A percentile compares a stretch with the other conserved stretches of the same genome.
These are phyloP conservation scores for Tetragonisca angustula DNA, from an alignment of 2,888 invertebrate species.

Conservation along the genomic window DNA sequence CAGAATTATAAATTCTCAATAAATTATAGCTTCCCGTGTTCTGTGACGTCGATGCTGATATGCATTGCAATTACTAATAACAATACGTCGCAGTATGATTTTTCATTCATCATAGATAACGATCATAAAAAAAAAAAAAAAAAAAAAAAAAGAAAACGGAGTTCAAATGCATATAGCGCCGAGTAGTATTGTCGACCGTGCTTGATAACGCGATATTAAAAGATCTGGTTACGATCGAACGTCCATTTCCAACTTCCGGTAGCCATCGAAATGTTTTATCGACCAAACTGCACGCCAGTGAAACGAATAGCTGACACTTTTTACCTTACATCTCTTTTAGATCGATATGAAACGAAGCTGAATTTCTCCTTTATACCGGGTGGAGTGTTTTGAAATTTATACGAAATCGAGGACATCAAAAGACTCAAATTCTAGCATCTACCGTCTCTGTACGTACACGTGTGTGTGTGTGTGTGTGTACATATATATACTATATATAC, in stretches of 20 bases:
- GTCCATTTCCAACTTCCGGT: not conserved
- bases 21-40: not conserved
- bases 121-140: not conserved
- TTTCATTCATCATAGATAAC: not conserved
- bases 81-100: not conserved
- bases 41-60: not conserved
- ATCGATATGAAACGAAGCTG: not conserved
- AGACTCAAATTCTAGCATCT: not conserved
- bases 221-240: not conserved
- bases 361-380: not conserved
- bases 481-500: too few relatives aligned
- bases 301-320: slow-evolving; percentile 5
- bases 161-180: not conserved
- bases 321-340: not conserved
- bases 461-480: too few relatives aligned
- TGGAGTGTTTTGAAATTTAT: not conserved
- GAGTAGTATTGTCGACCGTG: not conserved
- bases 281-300: not conserved
- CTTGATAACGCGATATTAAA: not conserved
- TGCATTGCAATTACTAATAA: not conserved
- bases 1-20: too few relatives aligned
- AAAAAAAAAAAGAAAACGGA: not conserved
- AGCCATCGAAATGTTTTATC: not conserved
- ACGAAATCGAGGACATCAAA: not conserved
- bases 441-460: too few relatives aligned